Evolutionary conservation across 2,113 vertebrate genomes (phyloP).

Genomic region (Podilymbus podiceps): DNA sequence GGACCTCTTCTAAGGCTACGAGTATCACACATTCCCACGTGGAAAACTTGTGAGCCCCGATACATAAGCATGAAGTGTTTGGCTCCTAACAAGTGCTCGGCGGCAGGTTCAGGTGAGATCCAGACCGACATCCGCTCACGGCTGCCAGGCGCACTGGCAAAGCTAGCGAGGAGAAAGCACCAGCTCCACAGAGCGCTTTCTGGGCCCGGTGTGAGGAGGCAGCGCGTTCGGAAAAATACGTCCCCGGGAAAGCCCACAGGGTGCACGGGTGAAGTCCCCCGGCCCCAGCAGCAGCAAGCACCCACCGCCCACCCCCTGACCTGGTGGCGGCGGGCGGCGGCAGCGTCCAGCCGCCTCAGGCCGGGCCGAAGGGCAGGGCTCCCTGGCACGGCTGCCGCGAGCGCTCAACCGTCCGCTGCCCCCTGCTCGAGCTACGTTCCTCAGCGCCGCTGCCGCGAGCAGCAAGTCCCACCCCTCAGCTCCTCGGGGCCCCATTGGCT

Average conservation of each 20-base stretch:
- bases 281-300: no score
- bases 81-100: rapidly evolving
- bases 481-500: neutral
- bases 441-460: rapidly evolving
- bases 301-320: neutral
- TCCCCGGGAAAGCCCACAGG: neutral
- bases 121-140: no score
- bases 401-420: rapidly evolving
- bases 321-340: neutral
- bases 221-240: rapidly evolving
- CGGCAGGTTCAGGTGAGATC: no score
- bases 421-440: rapidly evolving
- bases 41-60: neutral
- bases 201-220: rapidly evolving
- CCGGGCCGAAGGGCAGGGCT: neutral
- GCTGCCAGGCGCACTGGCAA: neutral
- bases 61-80: rapidly evolving
- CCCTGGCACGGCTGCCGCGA: no score
- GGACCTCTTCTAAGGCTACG: neutral
- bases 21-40: rapidly evolving
- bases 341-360: rapidly evolving
- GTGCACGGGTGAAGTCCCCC: rapidly evolving
- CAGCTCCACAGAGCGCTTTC: neutral
- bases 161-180: no score
- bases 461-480: neutral